These are phyloP conservation scores for Pissodes strobi DNA, from an alignment of 1,140 invertebrate genomes.

Conservation along the genomic window DNA sequence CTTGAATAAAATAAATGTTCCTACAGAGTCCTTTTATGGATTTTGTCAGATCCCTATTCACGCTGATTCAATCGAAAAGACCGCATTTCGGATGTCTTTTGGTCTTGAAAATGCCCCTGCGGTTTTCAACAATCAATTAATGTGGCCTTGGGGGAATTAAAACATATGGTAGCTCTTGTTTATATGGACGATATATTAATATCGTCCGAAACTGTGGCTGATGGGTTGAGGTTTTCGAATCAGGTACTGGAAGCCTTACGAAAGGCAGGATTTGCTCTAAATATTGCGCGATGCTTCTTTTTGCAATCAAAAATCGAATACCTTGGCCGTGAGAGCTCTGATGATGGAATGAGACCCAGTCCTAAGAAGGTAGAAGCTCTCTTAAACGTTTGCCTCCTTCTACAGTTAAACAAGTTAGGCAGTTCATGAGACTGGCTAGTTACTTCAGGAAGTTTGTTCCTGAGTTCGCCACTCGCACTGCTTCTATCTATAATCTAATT, in stretches of 20 bases:
- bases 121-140: conserved; percentile 40
- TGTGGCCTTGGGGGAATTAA: conserved; percentile 33
- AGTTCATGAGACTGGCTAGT: no score
- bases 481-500: conserved; percentile 44
- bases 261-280: conserved; percentile 26
- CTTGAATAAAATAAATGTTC: no score
- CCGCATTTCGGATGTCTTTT: conserved; percentile 50
- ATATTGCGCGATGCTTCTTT: conserved; percentile 47
- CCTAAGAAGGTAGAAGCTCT: conserved; percentile 45
- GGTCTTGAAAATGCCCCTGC: conserved; percentile 46
- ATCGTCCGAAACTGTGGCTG: conserved; percentile 11
- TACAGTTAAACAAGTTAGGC: conserved; percentile 46
- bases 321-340: conserved; percentile 43
- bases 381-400: conserved; percentile 37
- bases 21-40: no score
- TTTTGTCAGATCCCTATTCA: conserved; percentile 37
- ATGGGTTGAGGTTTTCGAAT: background rate
- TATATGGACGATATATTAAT: conserved; percentile 45
- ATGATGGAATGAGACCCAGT: conserved; percentile 31
- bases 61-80: conserved; percentile 43
- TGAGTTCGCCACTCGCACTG: conserved; percentile 44
- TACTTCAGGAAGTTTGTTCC: conserved; percentile 50
- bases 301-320: conserved; percentile 42
- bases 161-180: conserved; percentile 32
- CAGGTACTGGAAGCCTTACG: conserved; percentile 2